Evolutionary conservation across 2,888 invertebrate genomes (phyloP), one percentile per base, ranked within the genome.

Genomic region (Trachelus stipa): DNA sequence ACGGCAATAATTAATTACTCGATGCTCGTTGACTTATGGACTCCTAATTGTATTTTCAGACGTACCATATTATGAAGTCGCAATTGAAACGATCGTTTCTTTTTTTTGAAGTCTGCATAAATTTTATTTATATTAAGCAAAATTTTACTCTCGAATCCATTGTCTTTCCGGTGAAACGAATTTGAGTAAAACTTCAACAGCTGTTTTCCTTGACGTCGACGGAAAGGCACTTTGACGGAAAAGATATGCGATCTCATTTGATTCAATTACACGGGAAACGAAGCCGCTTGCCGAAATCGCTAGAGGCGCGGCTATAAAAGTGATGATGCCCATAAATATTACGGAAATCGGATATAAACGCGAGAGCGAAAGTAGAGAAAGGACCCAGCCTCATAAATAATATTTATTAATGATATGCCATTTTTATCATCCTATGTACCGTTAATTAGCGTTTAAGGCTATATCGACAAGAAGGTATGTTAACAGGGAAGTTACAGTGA

Each of bases 291-390:
- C 2, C 56, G 23, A 56, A 56, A 56, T 56, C 56, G 56, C 56
- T 56, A 23, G 9, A 56, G 34, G 33, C 11, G 15, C 73, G 33
- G 73, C 15, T 73, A 23, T 73, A 34, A 73, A 34, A 73, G 23
- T 34, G 73, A 34, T 73, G 73, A 73, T 34, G 33, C 34, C 3
- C 34, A 73, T 34, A 33, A 34, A 34, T 33, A 73, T 73, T 34
- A 73, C 33, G 35, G 76, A 35, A 75, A 75, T 75, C 68, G 75
- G 34, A 56, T 56, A 56, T 56, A 73, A 73, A 31, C 11, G 12
- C 33, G 69, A 69, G 31, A 69, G 23, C 6, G 9, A 23, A 2
- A 56, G 56, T 23, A 56, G 56, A 23, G 40, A 6, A 40, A 15
- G 15, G 40, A 15, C 15, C 40, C 15, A 40, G 40, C 40, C 23